These are phyloP conservation scores for Brachionus sp. DNA, from an alignment of 1,140 invertebrate species.

Conservation along the genomic window DNA sequence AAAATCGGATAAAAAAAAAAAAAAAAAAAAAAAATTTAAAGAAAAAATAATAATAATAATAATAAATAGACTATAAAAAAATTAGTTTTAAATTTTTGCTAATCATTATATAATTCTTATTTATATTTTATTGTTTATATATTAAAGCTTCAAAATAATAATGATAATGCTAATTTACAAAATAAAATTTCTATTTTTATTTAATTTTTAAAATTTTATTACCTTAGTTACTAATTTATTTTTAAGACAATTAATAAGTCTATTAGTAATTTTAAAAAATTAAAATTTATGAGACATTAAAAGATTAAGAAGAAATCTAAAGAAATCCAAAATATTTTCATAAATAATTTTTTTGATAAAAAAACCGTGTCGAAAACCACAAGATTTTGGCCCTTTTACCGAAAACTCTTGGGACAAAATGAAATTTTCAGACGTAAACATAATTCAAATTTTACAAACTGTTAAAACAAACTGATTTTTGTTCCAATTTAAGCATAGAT, in stretches of 20 bases:
- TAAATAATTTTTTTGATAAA: not conserved
- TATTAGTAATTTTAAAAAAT: not conserved
- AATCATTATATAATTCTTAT: too few species aligned
- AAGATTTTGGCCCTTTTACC: not conserved
- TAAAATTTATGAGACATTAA: conserved; percentile 19
- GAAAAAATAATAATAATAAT: too few species aligned
- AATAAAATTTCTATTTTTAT: not conserved
- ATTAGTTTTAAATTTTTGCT: too few species aligned
- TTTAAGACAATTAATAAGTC: not conserved
- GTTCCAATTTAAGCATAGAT: not conserved
- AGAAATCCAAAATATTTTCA: not conserved
- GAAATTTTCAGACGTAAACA: not conserved
- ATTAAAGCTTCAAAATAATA: too few species aligned
- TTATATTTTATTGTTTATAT: too few species aligned
- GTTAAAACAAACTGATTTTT: not conserved
- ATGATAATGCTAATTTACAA: too few species aligned
- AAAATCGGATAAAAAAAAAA: too few species aligned
- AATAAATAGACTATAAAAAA: too few species aligned
- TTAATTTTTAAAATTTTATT: not conserved
- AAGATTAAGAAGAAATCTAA: not conserved
- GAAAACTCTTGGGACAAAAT: not conserved
- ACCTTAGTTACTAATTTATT: not conserved
- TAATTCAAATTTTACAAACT: not conserved
- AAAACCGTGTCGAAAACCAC: not conserved
- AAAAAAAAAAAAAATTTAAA: too few species aligned